phyloP scores from a whole-genome alignment of 1,140 invertebrate species.

The Paramacrobiotus metropolitanus region DNA sequence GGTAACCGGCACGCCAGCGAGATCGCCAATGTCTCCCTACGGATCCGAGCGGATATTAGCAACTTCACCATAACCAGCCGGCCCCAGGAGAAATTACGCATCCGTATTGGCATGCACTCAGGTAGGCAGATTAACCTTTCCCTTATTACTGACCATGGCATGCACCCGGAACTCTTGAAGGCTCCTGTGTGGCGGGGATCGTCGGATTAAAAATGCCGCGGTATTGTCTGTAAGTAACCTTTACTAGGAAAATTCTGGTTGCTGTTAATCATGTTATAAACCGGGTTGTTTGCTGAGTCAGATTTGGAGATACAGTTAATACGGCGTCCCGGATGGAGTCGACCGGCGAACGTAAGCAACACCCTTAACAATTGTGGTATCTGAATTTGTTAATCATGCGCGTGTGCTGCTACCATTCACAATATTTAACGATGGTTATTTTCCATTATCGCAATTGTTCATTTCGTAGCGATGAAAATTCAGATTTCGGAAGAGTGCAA shows the following conservation, averaged over 20 bases:
- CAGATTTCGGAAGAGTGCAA: too few relatives aligned
- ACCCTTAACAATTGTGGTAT: too few relatives aligned
- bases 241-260: neutral
- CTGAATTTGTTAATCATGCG: too few relatives aligned
- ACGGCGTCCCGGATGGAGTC: neutral
- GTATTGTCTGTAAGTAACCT: constrained; percentile 44
- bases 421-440: too few relatives aligned
- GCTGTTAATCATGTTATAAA: neutral
- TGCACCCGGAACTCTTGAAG: neutral
- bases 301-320: neutral
- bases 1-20: constrained; percentile 61
- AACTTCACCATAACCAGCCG: constrained; percentile 62
- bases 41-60: constrained; percentile 53
- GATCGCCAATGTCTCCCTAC: constrained; percentile 64
- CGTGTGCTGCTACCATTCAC: too few relatives aligned
- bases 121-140: constrained; percentile 18
- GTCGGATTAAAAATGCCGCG: constrained; percentile 79
- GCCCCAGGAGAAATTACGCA: constrained; percentile 54
- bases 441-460: too few relatives aligned
- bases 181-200: constrained; percentile 32
- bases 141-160: constrained; percentile 31
- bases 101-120: constrained; percentile 60
- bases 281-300: neutral
- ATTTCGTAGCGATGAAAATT: too few relatives aligned
- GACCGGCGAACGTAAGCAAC: neutral